phyloP scores from a whole-genome alignment of 2,888 invertebrate genomes.

The Hylaea fasciaria region DNA sequence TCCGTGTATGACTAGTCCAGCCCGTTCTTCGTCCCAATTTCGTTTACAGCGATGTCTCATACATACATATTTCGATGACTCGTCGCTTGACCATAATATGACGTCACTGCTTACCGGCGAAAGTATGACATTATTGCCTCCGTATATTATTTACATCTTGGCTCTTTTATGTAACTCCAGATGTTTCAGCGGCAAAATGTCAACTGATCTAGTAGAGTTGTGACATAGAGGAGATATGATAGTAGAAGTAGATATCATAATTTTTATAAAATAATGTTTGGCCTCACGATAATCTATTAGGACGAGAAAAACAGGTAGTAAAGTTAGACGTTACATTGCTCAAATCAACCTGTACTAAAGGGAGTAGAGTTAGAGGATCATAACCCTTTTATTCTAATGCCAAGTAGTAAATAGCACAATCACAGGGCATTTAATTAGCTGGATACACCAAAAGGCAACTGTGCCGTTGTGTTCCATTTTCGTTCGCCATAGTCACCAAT shows the following conservation, averaged over 20 bases:
- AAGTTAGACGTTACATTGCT: too few species aligned
- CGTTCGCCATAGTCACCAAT: constrained; percentile 10
- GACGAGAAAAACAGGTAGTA: too few species aligned
- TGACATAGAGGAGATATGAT: constrained; percentile 5
- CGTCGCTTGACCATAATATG: constrained; percentile 46
- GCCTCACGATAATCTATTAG: too few species aligned
- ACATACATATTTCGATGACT: constrained; percentile 39
- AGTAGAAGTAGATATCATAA: background rate
- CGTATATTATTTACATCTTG: constrained; percentile 39
- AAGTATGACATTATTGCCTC: constrained; percentile 61
- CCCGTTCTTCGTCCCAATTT: constrained; percentile 25
- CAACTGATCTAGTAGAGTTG: constrained; percentile 12
- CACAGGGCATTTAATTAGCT: constrained; percentile 1
- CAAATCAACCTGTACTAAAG: too few species aligned
- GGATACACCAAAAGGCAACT: constrained; percentile 35
- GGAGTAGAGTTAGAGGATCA: too few species aligned
- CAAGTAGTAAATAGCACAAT: too few species aligned
- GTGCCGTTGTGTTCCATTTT: constrained; percentile 47
- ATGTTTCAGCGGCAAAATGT: constrained; percentile 20
- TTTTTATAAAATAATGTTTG: too few species aligned
- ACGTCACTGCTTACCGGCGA: constrained; percentile 59
- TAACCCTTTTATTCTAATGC: too few species aligned
- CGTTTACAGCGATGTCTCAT: constrained; percentile 19
- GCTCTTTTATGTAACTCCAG: constrained; percentile 28
- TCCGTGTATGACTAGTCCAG: constrained; percentile 4